Evolutionary conservation across 2,888 invertebrate genomes (phyloP).

Genomic region (Sphaerophoria taeniata): DNA sequence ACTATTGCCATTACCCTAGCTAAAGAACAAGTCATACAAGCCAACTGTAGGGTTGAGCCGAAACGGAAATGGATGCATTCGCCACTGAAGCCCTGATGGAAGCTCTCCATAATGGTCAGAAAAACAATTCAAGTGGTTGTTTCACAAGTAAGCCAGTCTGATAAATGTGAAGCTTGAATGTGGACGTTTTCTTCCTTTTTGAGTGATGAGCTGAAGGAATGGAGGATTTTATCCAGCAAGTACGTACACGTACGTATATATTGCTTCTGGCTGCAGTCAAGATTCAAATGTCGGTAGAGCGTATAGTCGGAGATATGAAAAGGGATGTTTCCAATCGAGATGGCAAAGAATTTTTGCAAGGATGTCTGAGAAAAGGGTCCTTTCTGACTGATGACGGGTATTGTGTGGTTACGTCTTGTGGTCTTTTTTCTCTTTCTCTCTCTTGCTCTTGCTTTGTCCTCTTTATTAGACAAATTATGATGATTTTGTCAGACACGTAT

Average conservation of each 20-base stretch:
- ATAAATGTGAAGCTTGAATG: constrained; percentile 59
- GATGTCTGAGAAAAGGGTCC: constrained; percentile 12
- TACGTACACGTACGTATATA: constrained; percentile 6
- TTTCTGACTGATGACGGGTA: constrained; percentile 50
- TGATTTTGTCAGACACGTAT: constrained; percentile 4
- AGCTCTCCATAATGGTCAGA: constrained; percentile 51
- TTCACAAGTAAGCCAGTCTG: constrained; percentile 56
- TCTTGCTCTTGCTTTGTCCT: neutral
- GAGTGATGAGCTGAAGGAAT: neutral
- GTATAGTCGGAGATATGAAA: neutral
- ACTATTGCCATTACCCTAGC: neutral
- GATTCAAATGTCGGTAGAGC: constrained; percentile 19
- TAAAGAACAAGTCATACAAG: neutral
- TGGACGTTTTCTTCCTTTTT: constrained; percentile 37
- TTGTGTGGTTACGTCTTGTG: constrained; percentile 32
- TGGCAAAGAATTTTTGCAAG: constrained; percentile 1
- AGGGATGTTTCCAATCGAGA: constrained; percentile 6
- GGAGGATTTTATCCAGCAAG: constrained; percentile 13
- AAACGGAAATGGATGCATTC: constrained; percentile 54
- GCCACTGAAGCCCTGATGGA: constrained; percentile 9
- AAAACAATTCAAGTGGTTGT: constrained; percentile 69
- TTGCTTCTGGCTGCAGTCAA: constrained; percentile 61
- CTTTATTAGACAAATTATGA: constrained; percentile 57
- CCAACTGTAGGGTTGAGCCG: constrained; percentile 12
- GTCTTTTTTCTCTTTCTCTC: constrained; percentile 8